A percentile compares a stretch with the other conserved stretches of the same genome.
Evolutionary conservation across 2,888 invertebrate species (phyloP).

Genomic region (Agriotes lineatus): DNA sequence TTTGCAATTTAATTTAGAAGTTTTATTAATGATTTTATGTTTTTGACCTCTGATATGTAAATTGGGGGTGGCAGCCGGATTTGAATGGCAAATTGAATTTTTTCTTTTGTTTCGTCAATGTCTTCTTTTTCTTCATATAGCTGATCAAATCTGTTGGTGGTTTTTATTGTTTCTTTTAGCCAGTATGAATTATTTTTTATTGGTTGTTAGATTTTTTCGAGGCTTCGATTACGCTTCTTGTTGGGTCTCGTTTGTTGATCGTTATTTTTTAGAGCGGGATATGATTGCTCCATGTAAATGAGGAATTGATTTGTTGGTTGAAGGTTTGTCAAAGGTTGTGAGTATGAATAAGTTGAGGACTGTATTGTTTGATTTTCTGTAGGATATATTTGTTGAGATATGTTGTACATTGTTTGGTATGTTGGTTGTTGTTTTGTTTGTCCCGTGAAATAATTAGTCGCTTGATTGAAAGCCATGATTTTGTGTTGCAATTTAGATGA

Average conservation of each 20-base stretch:
- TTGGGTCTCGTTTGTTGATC: not conserved
- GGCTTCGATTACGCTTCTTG: conserved; percentile 9
- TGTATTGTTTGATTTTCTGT: conserved; percentile 3
- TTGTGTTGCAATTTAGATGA: not conserved
- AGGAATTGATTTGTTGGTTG: conserved; percentile 3
- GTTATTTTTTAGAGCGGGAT: not conserved
- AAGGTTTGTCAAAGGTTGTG: conserved; percentile 3
- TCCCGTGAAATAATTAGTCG: not conserved
- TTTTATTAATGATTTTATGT: too few species aligned
- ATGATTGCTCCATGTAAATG: too few species aligned
- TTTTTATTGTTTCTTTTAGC: not conserved
- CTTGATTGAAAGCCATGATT: conserved; percentile 4
- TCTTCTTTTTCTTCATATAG: too few species aligned
- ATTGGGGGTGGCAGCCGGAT: too few species aligned
- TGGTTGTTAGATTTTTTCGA: not conserved
- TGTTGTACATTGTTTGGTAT: conserved; percentile 6
- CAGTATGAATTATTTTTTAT: not conserved
- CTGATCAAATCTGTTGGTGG: not conserved
- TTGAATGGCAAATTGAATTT: too few species aligned
- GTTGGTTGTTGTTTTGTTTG: conserved; percentile 2
- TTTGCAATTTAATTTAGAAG: too few species aligned
- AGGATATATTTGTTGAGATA: conserved; percentile 7
- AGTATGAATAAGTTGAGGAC: conserved; percentile 4
- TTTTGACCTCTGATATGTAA: too few species aligned
- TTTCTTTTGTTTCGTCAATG: too few species aligned